Evolutionary conservation across 2,113 vertebrate genomes (phyloP).

Genomic region (Otocyon megalotis): DNA sequence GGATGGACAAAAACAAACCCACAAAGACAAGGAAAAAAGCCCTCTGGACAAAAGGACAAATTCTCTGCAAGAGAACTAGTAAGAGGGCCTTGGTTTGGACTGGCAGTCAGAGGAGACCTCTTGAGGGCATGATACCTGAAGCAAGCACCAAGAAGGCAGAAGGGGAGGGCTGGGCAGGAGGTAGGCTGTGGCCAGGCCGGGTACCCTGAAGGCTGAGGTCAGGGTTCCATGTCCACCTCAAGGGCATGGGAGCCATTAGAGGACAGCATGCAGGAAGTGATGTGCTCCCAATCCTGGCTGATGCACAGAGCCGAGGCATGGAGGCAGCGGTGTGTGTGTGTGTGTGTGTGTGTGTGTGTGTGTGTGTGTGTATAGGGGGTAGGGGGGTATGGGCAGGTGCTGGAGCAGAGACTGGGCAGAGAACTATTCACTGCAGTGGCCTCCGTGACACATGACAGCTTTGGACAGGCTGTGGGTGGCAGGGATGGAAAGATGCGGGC

Average conservation of each 20-base stretch:
- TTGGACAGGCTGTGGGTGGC: not conserved
- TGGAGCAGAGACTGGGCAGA: not conserved
- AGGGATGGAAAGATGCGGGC: not conserved
- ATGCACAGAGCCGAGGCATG: not conserved
- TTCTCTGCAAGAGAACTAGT: not conserved
- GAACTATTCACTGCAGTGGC: not conserved
- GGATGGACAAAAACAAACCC: not conserved
- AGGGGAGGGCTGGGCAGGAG: not conserved
- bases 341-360: no score
- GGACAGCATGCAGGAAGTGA: not conserved
- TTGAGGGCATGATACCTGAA: not conserved
- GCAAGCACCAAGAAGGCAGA: not conserved
- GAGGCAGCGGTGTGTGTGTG: no score
- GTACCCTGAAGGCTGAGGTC: not conserved
- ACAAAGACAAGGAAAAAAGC: not conserved
- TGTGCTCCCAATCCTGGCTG: no score
- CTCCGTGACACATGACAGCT: not conserved
- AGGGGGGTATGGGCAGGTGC: not conserved
- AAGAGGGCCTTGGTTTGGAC: not conserved
- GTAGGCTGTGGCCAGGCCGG: fast-evolving
- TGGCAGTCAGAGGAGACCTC: not conserved
- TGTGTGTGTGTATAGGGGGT: no score
- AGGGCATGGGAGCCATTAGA: not conserved
- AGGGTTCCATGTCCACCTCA: not conserved
- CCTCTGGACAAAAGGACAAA: not conserved